Conservation (phyloP, 2,797 vertebrate species). For the Tenualosa thibaudeaui region DNA sequence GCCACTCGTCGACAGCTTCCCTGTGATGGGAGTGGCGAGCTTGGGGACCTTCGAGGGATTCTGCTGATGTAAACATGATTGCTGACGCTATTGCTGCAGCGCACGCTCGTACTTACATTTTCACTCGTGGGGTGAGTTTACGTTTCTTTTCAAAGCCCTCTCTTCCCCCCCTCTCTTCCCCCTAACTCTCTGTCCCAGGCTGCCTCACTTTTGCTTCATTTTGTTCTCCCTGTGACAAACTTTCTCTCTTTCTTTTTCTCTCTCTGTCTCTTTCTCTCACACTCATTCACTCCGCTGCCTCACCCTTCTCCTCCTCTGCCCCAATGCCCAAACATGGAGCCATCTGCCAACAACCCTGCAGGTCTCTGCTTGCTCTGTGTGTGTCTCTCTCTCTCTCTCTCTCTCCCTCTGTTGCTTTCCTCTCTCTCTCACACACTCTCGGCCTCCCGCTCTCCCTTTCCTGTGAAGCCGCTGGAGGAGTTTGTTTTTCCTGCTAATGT, state of each 20-base stretch:
- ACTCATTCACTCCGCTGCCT: conserved; percentile 38
- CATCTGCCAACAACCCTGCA: conserved; percentile 49
- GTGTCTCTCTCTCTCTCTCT: conserved; percentile 8
- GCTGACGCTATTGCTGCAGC: conserved; percentile 43
- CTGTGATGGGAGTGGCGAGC: conserved; percentile 43
- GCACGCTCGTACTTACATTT: conserved; percentile 11
- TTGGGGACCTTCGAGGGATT: conserved; percentile 57
- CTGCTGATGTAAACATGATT: conserved; percentile 57
- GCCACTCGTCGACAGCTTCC: conserved; percentile 22
- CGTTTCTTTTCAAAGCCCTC: conserved; percentile 29
- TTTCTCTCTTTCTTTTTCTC: conserved; percentile 22
- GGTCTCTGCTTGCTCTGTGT: conserved; percentile 51
- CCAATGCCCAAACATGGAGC: conserved; percentile 74
- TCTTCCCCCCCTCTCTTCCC: conserved; percentile 24
- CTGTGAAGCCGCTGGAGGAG: conserved; percentile 16
- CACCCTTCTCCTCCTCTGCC: conserved; percentile 45
- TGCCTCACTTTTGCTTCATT: conserved; percentile 9
- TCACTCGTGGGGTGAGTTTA: conserved; percentile 58
- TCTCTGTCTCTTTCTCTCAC: conserved; percentile 11
- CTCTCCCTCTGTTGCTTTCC: not conserved
- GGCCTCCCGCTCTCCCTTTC: not conserved
- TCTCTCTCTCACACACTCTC: not conserved
- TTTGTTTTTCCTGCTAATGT: conserved; percentile 20
- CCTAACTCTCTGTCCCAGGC: conserved; percentile 10
- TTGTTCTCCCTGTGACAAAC: conserved; percentile 35